A percentile compares a stretch with the other conserved stretches of the same genome.
phyloP scores from a whole-genome alignment of 2,888 invertebrate species.

The Epirrita christyi region DNA sequence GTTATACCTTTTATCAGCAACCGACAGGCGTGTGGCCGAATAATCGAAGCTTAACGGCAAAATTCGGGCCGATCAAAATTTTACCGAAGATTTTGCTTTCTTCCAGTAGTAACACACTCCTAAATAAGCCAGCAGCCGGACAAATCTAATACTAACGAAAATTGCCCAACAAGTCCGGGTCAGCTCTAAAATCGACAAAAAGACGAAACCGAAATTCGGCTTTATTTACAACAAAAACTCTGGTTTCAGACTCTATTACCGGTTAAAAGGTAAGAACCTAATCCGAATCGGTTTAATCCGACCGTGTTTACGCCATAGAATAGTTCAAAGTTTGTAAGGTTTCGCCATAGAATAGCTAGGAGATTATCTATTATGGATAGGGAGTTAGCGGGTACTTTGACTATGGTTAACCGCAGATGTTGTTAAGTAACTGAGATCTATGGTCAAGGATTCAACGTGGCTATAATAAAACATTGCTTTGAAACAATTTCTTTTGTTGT shows the following conservation, averaged over 20 bases:
- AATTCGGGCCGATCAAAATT: not conserved
- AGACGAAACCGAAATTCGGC: not conserved
- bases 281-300: too few species aligned
- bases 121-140: too few species aligned
- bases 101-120: too few species aligned
- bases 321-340: not conserved
- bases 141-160: too few species aligned
- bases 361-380: too few species aligned
- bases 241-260: too few species aligned
- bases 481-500: too few species aligned
- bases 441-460: not conserved
- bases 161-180: too few species aligned
- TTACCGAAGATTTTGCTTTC: too few species aligned
- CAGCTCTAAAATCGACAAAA: too few species aligned
- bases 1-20: conserved; percentile 17
- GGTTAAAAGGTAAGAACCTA: too few species aligned
- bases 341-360: not conserved
- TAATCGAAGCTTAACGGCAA: not conserved
- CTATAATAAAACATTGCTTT: too few species aligned
- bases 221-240: not conserved
- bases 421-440: not conserved
- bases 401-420: not conserved
- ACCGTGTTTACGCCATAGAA: not conserved
- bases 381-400: not conserved
- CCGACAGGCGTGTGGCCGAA: conserved; percentile 12